Conservation (phyloP, 2,797 vertebrate species). For the Hydrolagus colliei region DNA sequence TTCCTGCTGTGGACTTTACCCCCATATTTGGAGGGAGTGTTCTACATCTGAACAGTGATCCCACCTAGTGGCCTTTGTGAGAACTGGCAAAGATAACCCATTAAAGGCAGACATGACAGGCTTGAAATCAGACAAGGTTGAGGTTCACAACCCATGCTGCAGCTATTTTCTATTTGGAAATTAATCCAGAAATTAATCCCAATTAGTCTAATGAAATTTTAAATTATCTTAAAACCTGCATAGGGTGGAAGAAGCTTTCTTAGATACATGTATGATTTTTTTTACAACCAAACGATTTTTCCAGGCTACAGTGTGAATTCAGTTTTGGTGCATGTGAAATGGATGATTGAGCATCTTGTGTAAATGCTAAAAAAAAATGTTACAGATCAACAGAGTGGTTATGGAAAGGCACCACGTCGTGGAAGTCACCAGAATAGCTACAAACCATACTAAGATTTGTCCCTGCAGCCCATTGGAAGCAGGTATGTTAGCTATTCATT, state of each 20-base stretch:
- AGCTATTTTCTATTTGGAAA: not conserved
- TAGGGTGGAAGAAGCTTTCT: conserved; percentile 14
- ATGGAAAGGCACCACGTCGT: conserved; percentile 93
- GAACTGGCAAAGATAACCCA: conserved; percentile 9
- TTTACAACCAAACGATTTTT: not conserved
- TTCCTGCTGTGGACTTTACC: conserved; percentile 27
- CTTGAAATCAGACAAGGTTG: too few relatives aligned
- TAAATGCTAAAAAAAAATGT: conserved; percentile 33
- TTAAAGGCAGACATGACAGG: not conserved
- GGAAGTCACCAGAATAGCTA: conserved; percentile 97
- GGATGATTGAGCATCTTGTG: conserved; percentile 32
- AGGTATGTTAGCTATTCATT: conserved; percentile 70
- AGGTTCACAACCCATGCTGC: conserved; percentile 9
- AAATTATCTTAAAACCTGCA: not conserved
- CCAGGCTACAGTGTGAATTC: conserved; percentile 23
- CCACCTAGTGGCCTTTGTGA: conserved; percentile 6
- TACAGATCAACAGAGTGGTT: conserved; percentile 89
- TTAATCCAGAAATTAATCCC: not conserved
- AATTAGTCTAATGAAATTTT: not conserved
- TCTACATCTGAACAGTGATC: conserved; percentile 16
- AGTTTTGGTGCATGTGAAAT: conserved; percentile 25
- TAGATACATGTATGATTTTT: not conserved
- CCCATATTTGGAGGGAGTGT: conserved; percentile 23
- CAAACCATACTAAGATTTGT: conserved; percentile 94
- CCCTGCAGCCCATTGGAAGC: conserved; percentile 65